Base-by-base conservation (phyloP, 2,797 vertebrate species). In the Mastacembelus armatus region DNA sequence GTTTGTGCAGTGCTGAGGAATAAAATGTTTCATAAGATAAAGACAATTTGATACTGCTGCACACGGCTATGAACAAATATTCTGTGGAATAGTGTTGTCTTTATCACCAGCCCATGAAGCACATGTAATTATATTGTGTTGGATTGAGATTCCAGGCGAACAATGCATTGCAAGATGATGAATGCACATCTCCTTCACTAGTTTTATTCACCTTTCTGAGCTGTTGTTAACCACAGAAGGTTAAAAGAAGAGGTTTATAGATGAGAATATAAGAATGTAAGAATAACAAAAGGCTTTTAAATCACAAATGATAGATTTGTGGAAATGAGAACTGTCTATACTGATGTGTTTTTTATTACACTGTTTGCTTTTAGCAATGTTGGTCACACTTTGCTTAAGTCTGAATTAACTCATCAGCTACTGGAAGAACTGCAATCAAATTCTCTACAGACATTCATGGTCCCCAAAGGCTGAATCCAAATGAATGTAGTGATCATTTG, bases 21-120 rank as follows among this genome's bases (percentile, higher is more conserved):
- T 33, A 27, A 33, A 70, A 47, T 4, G 22, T 47, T 59, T 33
- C 32, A 64, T 16, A 45, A 60, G 48, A 62, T 59, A 71, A 56
- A 69, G 22, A 71, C 65, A 42, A 50, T 77, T 79, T 77, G 56
- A 64, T 55, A 22, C 19, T 27, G 48, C 29, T n/a, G 45, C 42
- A n/a, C n/a, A n/a, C n/a, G n/a, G n/a, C n/a, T n/a, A 52, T 3
- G 9, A 49, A 35, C n/a, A 42, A 52, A 21, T 3, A 67, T 68
- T 48, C 51, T 5, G 11, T 39, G 40, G 18, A 45, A 61, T 42
- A 56, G 38, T n/a, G 33, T 52, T 48, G 54, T 42, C 42, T 65
- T 65, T 62, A 69, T 72, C 59, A 49, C 52, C 10, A 15, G 54
- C 39, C 47, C 42, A 40, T 51, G 18, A 35, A 49, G 59, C 36